Percentiles rank a stretch among this genome's conserved stretches.
phyloP scores from a whole-genome alignment of 2,113 vertebrate species.

The Drymodes brunneopygia region DNA sequence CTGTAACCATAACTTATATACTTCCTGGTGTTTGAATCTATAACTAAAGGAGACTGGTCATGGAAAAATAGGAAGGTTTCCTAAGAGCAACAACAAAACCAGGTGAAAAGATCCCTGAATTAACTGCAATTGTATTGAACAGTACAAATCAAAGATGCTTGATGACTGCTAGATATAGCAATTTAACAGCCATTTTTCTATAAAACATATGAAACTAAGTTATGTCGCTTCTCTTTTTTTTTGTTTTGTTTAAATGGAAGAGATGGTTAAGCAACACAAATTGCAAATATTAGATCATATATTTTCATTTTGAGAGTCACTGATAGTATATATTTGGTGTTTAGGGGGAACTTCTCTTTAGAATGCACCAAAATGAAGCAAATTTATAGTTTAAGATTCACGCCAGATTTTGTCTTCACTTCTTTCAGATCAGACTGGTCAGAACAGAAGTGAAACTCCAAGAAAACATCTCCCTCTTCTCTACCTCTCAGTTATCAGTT shows the following conservation, averaged over 20 bases:
- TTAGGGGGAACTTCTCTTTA: background rate
- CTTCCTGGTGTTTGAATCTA: background rate
- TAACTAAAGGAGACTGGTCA: background rate
- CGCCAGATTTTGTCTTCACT: background rate
- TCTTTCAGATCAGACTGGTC: background rate
- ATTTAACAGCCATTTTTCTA: background rate
- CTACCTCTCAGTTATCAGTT: background rate
- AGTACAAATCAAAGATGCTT: background rate
- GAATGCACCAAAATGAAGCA: background rate
- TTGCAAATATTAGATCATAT: background rate
- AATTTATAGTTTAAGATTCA: background rate
- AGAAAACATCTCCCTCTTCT: background rate
- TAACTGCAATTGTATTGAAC: background rate
- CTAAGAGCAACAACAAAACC: background rate
- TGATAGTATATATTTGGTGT: background rate
- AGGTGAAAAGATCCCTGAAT: background rate
- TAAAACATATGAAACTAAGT: background rate
- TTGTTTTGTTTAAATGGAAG: background rate
- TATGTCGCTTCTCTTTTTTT: background rate
- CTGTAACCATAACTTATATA: fast-evolving
- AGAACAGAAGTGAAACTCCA: background rate
- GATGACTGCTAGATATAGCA: background rate
- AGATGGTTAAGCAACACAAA: background rate
- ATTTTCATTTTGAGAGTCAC: background rate
- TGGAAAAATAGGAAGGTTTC: background rate